Conservation (phyloP, 2,888 invertebrate species). For the Thysanoteuthis rhombus region DNA sequence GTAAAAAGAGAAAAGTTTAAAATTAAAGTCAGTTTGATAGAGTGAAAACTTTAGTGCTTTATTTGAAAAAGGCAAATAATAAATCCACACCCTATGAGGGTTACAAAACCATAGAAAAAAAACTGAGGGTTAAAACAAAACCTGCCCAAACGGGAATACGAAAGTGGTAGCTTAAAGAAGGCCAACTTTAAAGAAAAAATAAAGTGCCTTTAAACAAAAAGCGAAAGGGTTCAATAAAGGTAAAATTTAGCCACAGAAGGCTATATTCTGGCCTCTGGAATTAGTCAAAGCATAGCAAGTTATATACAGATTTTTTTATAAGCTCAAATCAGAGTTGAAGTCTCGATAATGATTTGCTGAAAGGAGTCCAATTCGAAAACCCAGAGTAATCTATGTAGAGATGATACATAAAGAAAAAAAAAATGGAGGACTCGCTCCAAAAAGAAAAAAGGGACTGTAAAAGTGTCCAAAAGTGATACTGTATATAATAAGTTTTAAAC, state of each 20-base stretch:
- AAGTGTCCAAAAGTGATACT: too few species aligned
- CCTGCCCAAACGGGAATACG: neutral
- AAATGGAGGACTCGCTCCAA: too few species aligned
- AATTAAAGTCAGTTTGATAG: too few species aligned
- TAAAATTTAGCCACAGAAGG: neutral
- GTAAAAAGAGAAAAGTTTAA: too few species aligned
- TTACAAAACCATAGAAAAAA: too few species aligned
- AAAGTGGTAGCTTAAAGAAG: neutral
- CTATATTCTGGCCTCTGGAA: neutral
- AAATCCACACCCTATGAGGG: neutral
- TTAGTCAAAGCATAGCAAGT: neutral
- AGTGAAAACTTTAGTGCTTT: neutral
- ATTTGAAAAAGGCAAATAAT: neutral
- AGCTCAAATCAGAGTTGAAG: neutral
- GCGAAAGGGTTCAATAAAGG: neutral
- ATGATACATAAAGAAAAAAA: too few species aligned
- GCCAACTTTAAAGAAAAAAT: neutral
- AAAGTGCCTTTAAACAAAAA: neutral
- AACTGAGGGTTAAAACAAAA: neutral
- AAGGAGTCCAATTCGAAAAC: rapidly evolving
- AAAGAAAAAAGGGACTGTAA: too few species aligned
- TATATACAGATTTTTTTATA: neutral
- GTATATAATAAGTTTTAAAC: too few species aligned
- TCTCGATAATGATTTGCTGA: neutral
- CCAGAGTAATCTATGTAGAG: too few species aligned